A percentile compares a stretch with the other conserved stretches of the same genome.
phyloP scores from a whole-genome alignment of 2,888 invertebrate genomes.

The Lordiphosa fenestrarum region DNA sequence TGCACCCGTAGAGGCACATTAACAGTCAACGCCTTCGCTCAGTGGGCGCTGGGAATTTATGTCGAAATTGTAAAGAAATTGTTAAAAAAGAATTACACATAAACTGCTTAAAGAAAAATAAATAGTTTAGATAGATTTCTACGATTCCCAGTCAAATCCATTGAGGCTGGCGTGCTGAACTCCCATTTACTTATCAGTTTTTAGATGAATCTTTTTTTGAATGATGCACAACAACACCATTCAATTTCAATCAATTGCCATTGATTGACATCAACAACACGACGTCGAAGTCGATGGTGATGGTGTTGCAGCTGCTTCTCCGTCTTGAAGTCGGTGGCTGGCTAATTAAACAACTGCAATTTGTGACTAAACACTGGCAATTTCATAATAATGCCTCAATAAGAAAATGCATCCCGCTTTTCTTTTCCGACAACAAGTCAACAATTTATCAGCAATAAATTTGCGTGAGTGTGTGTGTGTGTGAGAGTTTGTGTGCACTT shows the following conservation, averaged over 20 bases:
- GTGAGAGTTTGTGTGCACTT: neutral
- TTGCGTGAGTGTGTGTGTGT: slow-evolving; percentile 37
- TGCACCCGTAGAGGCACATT: slow-evolving; percentile 61
- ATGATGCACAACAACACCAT: slow-evolving; percentile 43
- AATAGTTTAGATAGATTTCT: too few relatives aligned
- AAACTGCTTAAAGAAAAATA: slow-evolving; percentile 40
- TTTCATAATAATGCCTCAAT: slow-evolving; percentile 33
- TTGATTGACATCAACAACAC: slow-evolving; percentile 57
- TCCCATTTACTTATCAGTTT: too few relatives aligned
- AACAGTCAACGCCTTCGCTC: slow-evolving; percentile 53
- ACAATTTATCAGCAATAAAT: slow-evolving; percentile 71
- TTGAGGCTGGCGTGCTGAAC: too few relatives aligned
- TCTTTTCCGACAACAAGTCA: slow-evolving; percentile 22
- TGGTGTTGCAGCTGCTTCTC: slow-evolving; percentile 33
- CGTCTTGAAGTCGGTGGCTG: slow-evolving; percentile 15
- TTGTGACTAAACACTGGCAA: slow-evolving; percentile 48
- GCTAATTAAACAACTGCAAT: slow-evolving; percentile 65
- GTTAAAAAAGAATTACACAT: slow-evolving; percentile 21
- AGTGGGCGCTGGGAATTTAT: slow-evolving; percentile 31
- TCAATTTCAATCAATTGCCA: slow-evolving; percentile 61
- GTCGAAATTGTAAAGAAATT: slow-evolving; percentile 26
- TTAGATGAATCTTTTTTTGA: too few relatives aligned
- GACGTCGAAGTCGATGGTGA: slow-evolving; percentile 11
- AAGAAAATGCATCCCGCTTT: slow-evolving; percentile 15
- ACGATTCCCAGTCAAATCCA: too few relatives aligned